Evolutionary conservation across 2,113 vertebrate genomes (phyloP), one percentile per base, ranked within the genome.

Genomic region (Tetrax tetrax): DNA sequence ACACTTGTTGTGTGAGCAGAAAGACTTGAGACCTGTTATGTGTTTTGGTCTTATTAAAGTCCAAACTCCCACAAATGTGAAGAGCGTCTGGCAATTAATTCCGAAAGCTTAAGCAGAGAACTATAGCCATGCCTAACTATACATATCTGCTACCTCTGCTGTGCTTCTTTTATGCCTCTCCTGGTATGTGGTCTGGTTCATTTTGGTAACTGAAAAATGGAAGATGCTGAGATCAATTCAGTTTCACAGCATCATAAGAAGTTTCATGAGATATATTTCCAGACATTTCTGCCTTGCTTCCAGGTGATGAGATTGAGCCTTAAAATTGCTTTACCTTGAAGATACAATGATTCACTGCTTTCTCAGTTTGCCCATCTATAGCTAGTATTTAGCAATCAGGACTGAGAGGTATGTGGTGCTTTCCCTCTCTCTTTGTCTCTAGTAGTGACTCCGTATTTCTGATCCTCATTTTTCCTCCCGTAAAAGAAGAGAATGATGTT

Each of bases 251-350:
- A 41, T 69, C 37, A 4, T 90, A 74, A 90, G 47, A 90, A 61
- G 57, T 80, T 96, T 85, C 75, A 43, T 2, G 8, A 85, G 45
- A 68, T 66, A 1, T 70, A 77, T 95, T 88, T 94, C 74, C 56
- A 72, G 50, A 47, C 19, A 9, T 19, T 93, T 91, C 87, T 93
- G 54, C 75, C 66, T 82, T 47, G 37, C 72, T 92, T 95, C 75
- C 63, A 80, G 48, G 74, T 79, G 88, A 76, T 85, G 56, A 90
- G 64, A 87, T 20, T 53, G 66, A 94, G 78, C 51, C 87, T 95
- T 90, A 74, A 78, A 94, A 88, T 95, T 76, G 54, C 65, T 90
- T 96, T 85, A 35, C 74, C 74, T 89, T 87, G 74, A 94, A 87
- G 81, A 83, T 65, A 66, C 1, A 14, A 47, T 79, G 70, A 57